These are phyloP conservation scores for Steinernema khuongi DNA, from an alignment of 1,140 invertebrate genomes.

Conservation along the genomic window DNA sequence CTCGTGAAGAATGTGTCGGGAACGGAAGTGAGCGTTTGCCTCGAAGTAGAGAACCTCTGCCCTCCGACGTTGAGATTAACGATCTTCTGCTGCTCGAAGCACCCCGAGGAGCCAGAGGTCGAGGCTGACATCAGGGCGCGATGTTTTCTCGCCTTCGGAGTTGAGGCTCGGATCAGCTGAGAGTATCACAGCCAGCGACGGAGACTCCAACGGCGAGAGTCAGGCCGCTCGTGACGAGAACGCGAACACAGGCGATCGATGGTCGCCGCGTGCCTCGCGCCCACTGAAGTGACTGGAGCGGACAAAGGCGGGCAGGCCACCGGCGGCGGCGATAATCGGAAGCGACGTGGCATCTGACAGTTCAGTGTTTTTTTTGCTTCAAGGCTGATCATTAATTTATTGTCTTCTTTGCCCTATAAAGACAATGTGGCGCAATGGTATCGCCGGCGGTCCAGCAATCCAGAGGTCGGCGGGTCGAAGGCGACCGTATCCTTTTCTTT, in stretches of 20 bases:
- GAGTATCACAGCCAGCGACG: not conserved
- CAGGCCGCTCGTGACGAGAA: slow-evolving; percentile 26
- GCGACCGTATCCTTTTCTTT: no score
- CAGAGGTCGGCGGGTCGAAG: no score
- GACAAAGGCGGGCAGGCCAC: no score
- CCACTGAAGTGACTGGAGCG: no score
- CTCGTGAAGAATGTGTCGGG: slow-evolving; percentile 64
- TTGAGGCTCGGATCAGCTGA: not conserved
- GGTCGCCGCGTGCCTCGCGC: not conserved
- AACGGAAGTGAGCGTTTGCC: slow-evolving; percentile 83
- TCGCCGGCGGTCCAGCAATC: no score
- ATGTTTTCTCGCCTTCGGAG: not conserved
- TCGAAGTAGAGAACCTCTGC: slow-evolving; percentile 82
- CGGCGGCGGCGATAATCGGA: no score
- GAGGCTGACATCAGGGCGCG: slow-evolving; percentile 24
- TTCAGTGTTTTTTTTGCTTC: no score
- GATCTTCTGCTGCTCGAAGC: slow-evolving; percentile 47
- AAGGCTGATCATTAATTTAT: no score
- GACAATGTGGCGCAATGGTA: no score
- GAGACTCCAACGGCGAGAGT: no score
- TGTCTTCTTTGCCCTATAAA: no score
- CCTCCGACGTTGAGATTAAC: slow-evolving; percentile 42
- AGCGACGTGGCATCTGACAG: no score
- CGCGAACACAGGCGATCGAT: slow-evolving; percentile 1
- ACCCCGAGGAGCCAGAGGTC: slow-evolving; percentile 54